phyloP scores from a whole-genome alignment of 2,113 vertebrate species.

The Malurus alboscapulatus region DNA sequence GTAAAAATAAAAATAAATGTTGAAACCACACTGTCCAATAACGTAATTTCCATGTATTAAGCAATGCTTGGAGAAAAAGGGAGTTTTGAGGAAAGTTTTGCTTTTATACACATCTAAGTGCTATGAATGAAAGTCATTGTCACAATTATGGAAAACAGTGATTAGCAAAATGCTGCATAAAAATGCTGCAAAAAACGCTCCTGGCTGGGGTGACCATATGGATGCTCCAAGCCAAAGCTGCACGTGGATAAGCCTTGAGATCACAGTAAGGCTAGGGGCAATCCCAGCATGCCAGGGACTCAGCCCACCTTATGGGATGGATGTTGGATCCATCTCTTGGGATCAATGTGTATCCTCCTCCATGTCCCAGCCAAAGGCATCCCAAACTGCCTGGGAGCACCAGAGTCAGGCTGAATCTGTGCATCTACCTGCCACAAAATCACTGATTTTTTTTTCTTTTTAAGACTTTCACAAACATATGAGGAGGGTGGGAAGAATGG shows the following conservation, averaged over 20 bases:
- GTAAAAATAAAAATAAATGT: constrained; percentile 21
- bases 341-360: not conserved
- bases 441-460: not conserved
- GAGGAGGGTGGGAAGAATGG: rapidly evolving
- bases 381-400: not conserved
- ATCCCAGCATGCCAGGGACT: not conserved
- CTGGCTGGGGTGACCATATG: not conserved
- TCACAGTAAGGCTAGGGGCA: not conserved
- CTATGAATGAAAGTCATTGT: not conserved
- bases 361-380: not conserved
- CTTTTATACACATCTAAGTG: not conserved
- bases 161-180: not conserved
- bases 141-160: not conserved
- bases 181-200: not conserved
- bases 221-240: not conserved
- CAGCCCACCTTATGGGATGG: not conserved
- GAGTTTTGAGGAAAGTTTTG: not conserved
- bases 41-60: not conserved
- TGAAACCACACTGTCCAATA: not conserved
- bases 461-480: not conserved
- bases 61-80: not conserved
- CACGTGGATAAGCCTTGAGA: not conserved
- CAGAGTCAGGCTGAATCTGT: rapidly evolving
- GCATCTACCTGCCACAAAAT: not conserved
- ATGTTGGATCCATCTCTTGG: not conserved